A percentile compares a stretch with the other conserved stretches of the same genome.
Conservation (phyloP, 2,113 vertebrate genomes). For the Delphinus delphis region DNA sequence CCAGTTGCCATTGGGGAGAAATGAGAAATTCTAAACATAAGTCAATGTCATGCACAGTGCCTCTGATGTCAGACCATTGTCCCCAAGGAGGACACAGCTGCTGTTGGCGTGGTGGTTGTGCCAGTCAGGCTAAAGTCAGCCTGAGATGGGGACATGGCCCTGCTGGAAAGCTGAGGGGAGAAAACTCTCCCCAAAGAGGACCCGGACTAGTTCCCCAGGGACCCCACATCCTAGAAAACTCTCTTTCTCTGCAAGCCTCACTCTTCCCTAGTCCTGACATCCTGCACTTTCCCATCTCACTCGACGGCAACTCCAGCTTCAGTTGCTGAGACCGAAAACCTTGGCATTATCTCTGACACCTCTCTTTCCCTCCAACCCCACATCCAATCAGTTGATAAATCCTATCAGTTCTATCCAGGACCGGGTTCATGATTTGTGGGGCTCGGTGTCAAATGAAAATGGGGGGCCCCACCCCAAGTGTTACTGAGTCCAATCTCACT, state of each 20-base stretch:
- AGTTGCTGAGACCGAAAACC: background rate
- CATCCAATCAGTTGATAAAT: background rate
- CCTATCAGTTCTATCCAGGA: background rate
- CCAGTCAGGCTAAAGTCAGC: background rate
- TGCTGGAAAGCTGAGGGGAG: background rate
- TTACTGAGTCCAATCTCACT: no score
- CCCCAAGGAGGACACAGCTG: constrained; percentile 70
- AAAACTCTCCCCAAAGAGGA: background rate
- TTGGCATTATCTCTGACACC: background rate
- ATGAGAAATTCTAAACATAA: constrained; percentile 70
- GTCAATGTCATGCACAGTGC: background rate
- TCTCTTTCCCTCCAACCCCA: background rate
- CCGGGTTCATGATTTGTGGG: background rate
- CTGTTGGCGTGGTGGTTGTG: background rate
- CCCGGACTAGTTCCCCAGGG: background rate
- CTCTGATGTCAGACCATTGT: constrained; percentile 58
- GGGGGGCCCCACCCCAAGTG: no score
- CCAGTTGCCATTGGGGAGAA: constrained; percentile 45
- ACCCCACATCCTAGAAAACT: background rate
- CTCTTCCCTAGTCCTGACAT: background rate
- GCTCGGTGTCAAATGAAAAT: background rate
- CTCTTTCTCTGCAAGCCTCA: background rate
- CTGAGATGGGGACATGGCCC: background rate
- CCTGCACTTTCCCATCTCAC: background rate
- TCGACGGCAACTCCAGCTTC: background rate